A percentile compares a stretch with the other conserved stretches of the same genome.
Conservation (phyloP, 2,888 invertebrate species). For the Pterostichus niger region DNA sequence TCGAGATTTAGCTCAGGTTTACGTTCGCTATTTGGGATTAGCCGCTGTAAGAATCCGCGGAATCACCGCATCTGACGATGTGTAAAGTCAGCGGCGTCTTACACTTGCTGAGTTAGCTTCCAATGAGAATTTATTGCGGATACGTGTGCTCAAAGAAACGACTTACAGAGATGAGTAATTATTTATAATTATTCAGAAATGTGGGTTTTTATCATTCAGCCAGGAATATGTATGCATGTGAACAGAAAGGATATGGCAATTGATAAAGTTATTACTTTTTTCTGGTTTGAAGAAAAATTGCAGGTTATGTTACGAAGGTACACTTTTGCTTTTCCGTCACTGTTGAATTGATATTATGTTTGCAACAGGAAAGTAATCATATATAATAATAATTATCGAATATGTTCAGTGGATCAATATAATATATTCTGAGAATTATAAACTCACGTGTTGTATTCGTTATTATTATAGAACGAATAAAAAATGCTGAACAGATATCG, state of each 20-base stretch:
- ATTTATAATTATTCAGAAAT: constrained; percentile 18
- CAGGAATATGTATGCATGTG: neutral
- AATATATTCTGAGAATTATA: too few relatives aligned
- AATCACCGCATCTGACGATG: neutral
- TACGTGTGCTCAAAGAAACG: neutral
- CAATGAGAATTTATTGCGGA: too few relatives aligned
- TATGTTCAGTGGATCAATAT: too few relatives aligned
- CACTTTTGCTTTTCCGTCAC: too few relatives aligned
- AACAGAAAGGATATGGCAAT: constrained; percentile 2
- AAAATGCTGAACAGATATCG: too few relatives aligned
- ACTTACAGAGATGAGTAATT: neutral
- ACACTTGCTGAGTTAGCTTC: too few relatives aligned
- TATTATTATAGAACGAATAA: too few relatives aligned
- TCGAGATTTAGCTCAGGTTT: neutral
- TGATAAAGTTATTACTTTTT: neutral
- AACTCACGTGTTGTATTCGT: too few relatives aligned
- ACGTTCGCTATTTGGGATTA: neutral
- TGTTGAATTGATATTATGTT: too few relatives aligned
- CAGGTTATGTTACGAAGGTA: neutral
- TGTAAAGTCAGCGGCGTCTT: neutral
- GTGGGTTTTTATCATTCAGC: neutral
- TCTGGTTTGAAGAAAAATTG: too few relatives aligned
- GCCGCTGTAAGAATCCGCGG: neutral
- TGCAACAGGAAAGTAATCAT: too few relatives aligned
- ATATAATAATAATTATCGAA: too few relatives aligned